Evolutionary conservation across 2,113 vertebrate genomes (phyloP).

Genomic region (Campylomormyrus tamandua): DNA sequence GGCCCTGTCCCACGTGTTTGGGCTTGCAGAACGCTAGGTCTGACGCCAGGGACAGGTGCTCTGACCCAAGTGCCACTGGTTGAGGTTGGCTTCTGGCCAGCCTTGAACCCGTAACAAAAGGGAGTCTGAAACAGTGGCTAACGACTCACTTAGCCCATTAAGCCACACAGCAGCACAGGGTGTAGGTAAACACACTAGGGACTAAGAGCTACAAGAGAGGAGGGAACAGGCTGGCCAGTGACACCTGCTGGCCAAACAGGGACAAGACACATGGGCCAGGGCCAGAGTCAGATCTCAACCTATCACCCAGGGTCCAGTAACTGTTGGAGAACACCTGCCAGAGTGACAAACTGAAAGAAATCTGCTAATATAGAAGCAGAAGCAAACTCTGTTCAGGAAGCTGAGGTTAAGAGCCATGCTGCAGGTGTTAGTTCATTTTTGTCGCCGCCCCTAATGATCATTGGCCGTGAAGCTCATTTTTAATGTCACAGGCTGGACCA

Average conservation of each 20-base stretch:
- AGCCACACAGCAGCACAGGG: background rate
- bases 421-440: background rate
- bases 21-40: background rate
- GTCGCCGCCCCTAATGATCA: background rate
- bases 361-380: background rate
- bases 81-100: background rate
- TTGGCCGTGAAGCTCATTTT: background rate
- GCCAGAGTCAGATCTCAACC: background rate
- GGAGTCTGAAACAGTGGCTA: background rate
- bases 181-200: background rate
- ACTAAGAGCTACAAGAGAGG: background rate
- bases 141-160: background rate
- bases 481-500: conserved; percentile 2
- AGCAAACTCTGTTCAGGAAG: background rate
- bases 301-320: background rate
- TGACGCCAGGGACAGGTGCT: background rate
- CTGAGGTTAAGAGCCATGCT: background rate
- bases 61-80: background rate
- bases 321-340: background rate
- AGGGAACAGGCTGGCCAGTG: background rate
- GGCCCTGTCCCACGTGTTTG: background rate
- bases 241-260: background rate
- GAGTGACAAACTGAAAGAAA: background rate
- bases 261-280: background rate
- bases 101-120: background rate